Evolutionary conservation across 2,888 invertebrate genomes (phyloP), one percentile per base, ranked within the genome.

Genomic region (Orthonevra nobilis): DNA sequence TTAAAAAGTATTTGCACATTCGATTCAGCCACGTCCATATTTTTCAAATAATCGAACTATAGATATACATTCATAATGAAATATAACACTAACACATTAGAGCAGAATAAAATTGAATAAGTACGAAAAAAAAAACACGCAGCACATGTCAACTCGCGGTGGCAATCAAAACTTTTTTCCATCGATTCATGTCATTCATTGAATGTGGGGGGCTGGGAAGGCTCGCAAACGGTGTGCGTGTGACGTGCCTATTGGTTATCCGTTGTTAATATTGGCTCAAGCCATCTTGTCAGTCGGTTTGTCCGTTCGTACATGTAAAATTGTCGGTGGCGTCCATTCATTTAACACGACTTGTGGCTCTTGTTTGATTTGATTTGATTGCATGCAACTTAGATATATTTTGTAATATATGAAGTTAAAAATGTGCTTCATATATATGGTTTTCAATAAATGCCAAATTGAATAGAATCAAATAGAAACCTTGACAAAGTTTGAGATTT

Each of bases 81-180:
- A 66, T 66, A 70, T 60, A 75, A 81, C 61, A 60, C 75, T 44
- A 52, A 34, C 48, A 26, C 60, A 32, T 9, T 48, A 34, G 40
- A 23, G 17, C 7, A 42, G 20, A 19, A 50, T 26, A 48, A 77
- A 40, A 34, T n/a, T n/a, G n/a, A n/a, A 44, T 2, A 44, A 46
- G n/a, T 14, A 15, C n/a, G 28, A 7, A 52, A 30, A 38, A 32
- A 34, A 10, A 23, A 38, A 4, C 14, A 46, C 79, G 81, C 79
- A 77, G 81, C 81, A 82, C 82, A 83, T 82, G 83, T 82, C 82
- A 82, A 81, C 79, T 82, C 69, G 58, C 63, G 77, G 81, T 77
- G 81, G 60, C 77, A 79, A 77, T 66, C 66, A 61, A 79, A 68
- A 68, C 66, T 68, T 79, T 79, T 77, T 79, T 79, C 66, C 72